phyloP scores from a whole-genome alignment of 2,888 invertebrate species.

The Netelia virgata region DNA sequence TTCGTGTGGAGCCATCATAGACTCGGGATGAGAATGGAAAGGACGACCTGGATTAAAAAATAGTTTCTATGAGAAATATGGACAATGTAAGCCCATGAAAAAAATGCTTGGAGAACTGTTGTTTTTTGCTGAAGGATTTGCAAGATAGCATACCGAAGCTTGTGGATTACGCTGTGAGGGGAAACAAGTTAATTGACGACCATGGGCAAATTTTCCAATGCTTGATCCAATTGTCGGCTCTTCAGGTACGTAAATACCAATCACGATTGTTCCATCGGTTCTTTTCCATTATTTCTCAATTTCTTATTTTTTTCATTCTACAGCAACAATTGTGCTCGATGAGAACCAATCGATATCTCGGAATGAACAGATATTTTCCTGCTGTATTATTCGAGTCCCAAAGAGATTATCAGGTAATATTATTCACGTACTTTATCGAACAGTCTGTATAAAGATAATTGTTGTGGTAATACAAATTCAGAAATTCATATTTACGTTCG shows the following conservation, averaged over 20 bases:
- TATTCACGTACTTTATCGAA: too few species aligned
- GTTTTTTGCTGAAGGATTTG: constrained; percentile 19
- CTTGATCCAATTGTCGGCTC: constrained; percentile 46
- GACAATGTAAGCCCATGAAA: constrained; percentile 20
- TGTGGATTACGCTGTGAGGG: constrained; percentile 11
- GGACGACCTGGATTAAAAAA: constrained; percentile 14
- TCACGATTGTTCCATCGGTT: not conserved
- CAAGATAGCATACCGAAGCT: not conserved
- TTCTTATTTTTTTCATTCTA: not conserved
- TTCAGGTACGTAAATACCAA: constrained; percentile 6
- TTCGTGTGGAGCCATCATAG: not conserved
- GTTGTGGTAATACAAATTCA: too few species aligned
- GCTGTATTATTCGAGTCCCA: not conserved
- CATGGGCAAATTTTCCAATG: constrained; percentile 22
- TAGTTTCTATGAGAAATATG: constrained; percentile 15
- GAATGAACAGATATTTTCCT: not conserved
- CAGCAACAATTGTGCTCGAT: not conserved
- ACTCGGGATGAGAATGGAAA: not conserved
- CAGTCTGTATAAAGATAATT: too few species aligned
- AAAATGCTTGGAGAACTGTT: constrained; percentile 2
- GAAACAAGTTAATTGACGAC: constrained; percentile 57
- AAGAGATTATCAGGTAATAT: too few species aligned
- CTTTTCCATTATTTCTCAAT: not conserved
- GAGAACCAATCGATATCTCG: not conserved
- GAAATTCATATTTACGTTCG: too few species aligned